Base-by-base conservation (phyloP, 2,113 vertebrate genomes). In the Eulemur macaco region DNA sequence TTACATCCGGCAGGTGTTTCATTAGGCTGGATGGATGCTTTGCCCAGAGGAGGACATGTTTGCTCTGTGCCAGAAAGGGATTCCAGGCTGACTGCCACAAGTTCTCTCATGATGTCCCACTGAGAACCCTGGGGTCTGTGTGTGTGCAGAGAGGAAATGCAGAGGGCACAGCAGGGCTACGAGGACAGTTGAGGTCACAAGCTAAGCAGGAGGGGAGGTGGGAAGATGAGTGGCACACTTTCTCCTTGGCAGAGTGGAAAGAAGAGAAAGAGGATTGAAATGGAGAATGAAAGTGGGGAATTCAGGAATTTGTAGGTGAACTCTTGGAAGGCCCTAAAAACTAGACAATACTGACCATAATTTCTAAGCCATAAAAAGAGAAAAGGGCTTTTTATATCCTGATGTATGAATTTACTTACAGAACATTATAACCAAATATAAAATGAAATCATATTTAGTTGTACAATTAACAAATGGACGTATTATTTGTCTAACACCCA, bases 1-100 rank as follows among this genome's bases (percentile, higher is more conserved):
- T 84, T 68, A 50, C 1, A 64, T 92, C 81, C 39, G 25, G 71
- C 82, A 93, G 91, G 78, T 94, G 82, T 74, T 97, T 86, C 39
- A 52, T 77, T 47, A 84, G 63, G 64, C 85, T 76, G 87, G 83
- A 86, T 39, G 60, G 83, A 84, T 25, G 60, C 87, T 42, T 37
- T 88, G 74, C 42, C 74, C 85, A 87, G 58, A 69, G 87, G 25
- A 71, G 76, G 71, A 66, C 25, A 12, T 58, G 9, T 52, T 27
- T 5, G 3, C 84, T 66, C 8, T 58, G 52, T 85, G 88, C 60
- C 95, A 91, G 10, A 47, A 73, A 71, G 78, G 81, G 88, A 94
- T 81, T 89, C 64, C 56, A 60, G 86, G 85, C 64, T 37, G 66
- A 52, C 81, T 81, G 47, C 80, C 93, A 47, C 34, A 17, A 7